These are phyloP conservation scores for Anoplopoma fimbria DNA, from an alignment of 2,113 vertebrate species.

Conservation along the genomic window DNA sequence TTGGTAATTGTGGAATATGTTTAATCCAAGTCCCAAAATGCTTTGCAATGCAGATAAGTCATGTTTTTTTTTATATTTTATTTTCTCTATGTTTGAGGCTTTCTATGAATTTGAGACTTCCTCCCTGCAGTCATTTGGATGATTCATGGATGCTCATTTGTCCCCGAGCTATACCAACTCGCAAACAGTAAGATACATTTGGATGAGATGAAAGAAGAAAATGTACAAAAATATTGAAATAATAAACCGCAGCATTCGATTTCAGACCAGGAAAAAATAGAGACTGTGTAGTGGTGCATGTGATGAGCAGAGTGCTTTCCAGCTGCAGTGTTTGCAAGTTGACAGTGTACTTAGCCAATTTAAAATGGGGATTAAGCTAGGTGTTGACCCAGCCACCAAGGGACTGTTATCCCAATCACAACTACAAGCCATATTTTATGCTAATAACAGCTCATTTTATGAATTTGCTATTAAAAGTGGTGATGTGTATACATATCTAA, in stretches of 20 bases:
- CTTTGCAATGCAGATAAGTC: constrained; percentile 41
- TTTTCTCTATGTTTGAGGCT: neutral
- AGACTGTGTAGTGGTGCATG: constrained; percentile 4
- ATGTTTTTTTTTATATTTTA: constrained; percentile 6
- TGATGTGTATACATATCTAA: constrained; percentile 63
- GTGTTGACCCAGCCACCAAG: constrained; percentile 48
- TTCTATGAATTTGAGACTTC: constrained; percentile 29
- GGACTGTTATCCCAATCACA: constrained; percentile 59
- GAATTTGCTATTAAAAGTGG: constrained; percentile 72
- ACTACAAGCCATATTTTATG: constrained; percentile 63
- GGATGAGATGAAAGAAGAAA: constrained; percentile 18
- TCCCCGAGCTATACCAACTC: constrained; percentile 12
- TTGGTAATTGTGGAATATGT: constrained; percentile 42
- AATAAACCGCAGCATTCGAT: neutral
- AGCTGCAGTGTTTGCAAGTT: constrained; percentile 11
- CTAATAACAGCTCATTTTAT: constrained; percentile 78
- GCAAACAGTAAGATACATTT: neutral
- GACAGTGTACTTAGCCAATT: constrained; percentile 43
- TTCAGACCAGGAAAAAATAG: constrained; percentile 6
- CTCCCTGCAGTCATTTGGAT: constrained; percentile 22
- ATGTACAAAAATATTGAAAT: constrained; percentile 2
- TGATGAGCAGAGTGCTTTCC: constrained; percentile 3
- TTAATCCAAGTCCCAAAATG: constrained; percentile 42
- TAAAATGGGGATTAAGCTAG: constrained; percentile 64
- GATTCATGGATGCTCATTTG: constrained; percentile 36